A percentile compares a stretch with the other conserved stretches of the same genome.
Conservation (phyloP, 1,140 invertebrate species). For the Amyelois transitella region DNA sequence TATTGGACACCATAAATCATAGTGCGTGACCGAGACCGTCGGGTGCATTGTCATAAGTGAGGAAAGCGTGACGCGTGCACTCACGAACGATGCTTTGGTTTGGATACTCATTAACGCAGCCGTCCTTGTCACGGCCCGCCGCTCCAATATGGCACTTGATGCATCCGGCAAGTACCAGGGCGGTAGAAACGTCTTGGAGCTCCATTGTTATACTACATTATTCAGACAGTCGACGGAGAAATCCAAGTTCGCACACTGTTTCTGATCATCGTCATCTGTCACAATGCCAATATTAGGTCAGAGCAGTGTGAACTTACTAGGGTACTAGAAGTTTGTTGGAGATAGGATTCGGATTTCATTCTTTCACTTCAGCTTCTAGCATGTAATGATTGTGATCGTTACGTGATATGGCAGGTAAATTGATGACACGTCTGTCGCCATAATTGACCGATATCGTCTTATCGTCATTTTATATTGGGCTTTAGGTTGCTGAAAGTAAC, state of each 20-base stretch:
- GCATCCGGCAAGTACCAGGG: not conserved
- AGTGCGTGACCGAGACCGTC: constrained; percentile 14
- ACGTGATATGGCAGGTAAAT: no score
- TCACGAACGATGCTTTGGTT: constrained; percentile 9
- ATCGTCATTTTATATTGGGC: no score
- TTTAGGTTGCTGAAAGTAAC: no score
- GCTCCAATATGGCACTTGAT: not conserved
- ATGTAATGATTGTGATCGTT: no score
- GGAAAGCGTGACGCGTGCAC: constrained; percentile 20
- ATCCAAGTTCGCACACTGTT: not conserved
- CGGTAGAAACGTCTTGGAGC: not conserved
- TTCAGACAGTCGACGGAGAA: not conserved
- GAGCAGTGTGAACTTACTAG: not conserved
- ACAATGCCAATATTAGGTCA: not conserved
- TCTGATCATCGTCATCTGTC: not conserved
- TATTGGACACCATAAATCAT: constrained; percentile 9
- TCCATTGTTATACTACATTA: not conserved
- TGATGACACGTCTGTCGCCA: no score
- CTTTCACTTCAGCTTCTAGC: no score
- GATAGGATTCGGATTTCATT: not conserved
- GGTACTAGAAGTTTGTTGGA: not conserved
- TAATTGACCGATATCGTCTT: no score
- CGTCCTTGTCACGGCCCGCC: not conserved
- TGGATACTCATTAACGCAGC: constrained; percentile 9
- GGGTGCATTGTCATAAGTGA: constrained; percentile 3